Conservation (phyloP, 2,797 vertebrate genomes). For the Lerista edwardsae region DNA sequence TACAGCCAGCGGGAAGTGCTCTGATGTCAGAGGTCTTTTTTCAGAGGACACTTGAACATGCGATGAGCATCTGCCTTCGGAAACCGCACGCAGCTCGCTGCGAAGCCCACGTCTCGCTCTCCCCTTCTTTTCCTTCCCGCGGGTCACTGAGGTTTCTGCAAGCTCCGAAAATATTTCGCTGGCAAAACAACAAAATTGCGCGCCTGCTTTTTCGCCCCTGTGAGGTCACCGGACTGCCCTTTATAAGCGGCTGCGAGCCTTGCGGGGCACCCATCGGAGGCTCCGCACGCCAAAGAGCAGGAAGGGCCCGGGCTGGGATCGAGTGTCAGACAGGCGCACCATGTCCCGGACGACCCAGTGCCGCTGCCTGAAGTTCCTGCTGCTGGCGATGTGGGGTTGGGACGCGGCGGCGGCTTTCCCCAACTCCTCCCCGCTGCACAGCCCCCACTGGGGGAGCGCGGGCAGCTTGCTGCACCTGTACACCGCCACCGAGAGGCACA, state of each 20-base stretch:
- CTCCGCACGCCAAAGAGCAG: conserved; percentile 33
- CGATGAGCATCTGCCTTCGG: conserved; percentile 75
- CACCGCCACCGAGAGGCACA: conserved; percentile 85
- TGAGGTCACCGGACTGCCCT: conserved; percentile 77
- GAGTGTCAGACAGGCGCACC: conserved; percentile 31
- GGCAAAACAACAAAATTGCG: conserved; percentile 75
- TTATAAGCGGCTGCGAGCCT: conserved; percentile 75
- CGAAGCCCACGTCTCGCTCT: conserved; percentile 54
- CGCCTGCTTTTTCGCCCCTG: conserved; percentile 67
- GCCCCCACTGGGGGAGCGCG: conserved; percentile 86
- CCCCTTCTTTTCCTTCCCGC: not conserved
- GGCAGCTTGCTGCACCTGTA: conserved; percentile 89
- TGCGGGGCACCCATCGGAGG: conserved; percentile 63
- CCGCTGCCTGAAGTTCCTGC: conserved; percentile 48
- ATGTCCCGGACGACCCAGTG: conserved; percentile 44
- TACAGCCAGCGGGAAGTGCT: conserved; percentile 59
- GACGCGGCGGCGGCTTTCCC: conserved; percentile 72
- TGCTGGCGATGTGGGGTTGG: conserved; percentile 74
- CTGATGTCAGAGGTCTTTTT: conserved; percentile 70
- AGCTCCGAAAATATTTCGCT: conserved; percentile 76
- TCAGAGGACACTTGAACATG: conserved; percentile 77
- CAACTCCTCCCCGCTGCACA: conserved; percentile 87
- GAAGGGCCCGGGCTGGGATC: conserved; percentile 27
- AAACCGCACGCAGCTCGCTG: conserved; percentile 69
- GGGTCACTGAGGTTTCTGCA: conserved; percentile 69